Conservation (phyloP, 2,113 vertebrate species). For the Tachysurus vachellii region DNA sequence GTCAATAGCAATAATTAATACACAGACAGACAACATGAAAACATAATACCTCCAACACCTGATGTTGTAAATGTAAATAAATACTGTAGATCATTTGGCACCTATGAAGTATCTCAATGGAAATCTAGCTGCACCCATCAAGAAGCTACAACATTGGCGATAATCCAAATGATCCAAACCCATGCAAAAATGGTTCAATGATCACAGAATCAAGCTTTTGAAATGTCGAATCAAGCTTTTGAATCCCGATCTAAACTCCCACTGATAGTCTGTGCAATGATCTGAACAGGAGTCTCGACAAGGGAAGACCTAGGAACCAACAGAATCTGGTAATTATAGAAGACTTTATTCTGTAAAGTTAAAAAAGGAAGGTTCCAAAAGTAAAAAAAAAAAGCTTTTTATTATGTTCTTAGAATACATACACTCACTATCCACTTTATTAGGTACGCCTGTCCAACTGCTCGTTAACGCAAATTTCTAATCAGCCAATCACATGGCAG, state of each 20-base stretch:
- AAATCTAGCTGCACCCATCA: not conserved
- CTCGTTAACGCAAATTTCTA: too few relatives aligned
- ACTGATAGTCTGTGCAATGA: not conserved
- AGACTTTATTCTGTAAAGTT: not conserved
- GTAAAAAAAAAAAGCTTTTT: not conserved
- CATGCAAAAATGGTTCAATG: not conserved
- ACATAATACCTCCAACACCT: not conserved
- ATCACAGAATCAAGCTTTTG: not conserved
- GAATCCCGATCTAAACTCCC: not conserved
- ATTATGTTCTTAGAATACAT: not conserved
- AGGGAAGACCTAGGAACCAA: not conserved
- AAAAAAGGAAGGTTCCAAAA: not conserved
- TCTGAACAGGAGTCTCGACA: not conserved
- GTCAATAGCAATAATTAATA: not conserved
- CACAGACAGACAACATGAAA: too few relatives aligned
- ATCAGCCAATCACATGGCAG: too few relatives aligned
- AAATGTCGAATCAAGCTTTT: not conserved
- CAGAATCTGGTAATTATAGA: not conserved
- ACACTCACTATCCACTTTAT: too few relatives aligned
- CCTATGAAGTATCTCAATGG: not conserved
- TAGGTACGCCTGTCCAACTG: too few relatives aligned
- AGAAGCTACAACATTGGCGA: not conserved
- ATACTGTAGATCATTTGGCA: not conserved
- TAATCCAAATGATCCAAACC: not conserved
- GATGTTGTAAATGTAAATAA: too few relatives aligned